Conservation (phyloP, 2,888 invertebrate species). For the Euzetes globulus region DNA sequence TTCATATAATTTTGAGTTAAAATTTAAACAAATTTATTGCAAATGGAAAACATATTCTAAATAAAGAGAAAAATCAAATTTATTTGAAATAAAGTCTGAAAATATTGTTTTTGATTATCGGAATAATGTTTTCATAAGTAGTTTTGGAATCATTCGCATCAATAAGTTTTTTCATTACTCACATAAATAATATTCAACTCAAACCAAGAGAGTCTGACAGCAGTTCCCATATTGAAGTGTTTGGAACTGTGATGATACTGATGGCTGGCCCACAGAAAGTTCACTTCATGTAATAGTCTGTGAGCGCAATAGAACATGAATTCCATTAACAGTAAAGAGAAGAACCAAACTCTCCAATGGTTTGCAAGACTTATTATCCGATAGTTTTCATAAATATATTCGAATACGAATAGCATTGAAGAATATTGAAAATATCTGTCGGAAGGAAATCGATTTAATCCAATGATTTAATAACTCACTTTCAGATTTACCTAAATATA, state of each 20-base stretch:
- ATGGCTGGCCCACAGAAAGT: slow-evolving; percentile 24
- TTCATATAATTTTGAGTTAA: not conserved
- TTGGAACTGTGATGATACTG: slow-evolving; percentile 21
- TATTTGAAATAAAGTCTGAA: no score
- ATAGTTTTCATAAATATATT: slow-evolving; percentile 17
- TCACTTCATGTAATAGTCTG: slow-evolving; percentile 13
- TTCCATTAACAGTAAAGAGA: slow-evolving; percentile 7
- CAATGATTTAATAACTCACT: not conserved
- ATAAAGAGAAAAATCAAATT: no score
- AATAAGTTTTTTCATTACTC: not conserved
- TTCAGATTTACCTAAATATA: slow-evolving; percentile 25
- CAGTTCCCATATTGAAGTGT: slow-evolving; percentile 18
- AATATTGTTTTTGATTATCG: no score
- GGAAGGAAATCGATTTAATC: not conserved
- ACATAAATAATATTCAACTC: slow-evolving; percentile 22
- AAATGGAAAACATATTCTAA: not conserved
- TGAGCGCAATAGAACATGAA: slow-evolving; percentile 20
- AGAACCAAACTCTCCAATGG: slow-evolving; percentile 3
- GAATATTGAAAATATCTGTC: slow-evolving; percentile 20
- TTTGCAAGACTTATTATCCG: not conserved
- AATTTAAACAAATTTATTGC: not conserved
- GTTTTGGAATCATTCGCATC: not conserved
- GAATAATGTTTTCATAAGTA: not conserved
- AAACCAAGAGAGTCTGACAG: slow-evolving; percentile 23
- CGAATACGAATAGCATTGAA: not conserved